phyloP scores from a whole-genome alignment of 1,140 invertebrate species.

The Cotesia vestalis region DNA sequence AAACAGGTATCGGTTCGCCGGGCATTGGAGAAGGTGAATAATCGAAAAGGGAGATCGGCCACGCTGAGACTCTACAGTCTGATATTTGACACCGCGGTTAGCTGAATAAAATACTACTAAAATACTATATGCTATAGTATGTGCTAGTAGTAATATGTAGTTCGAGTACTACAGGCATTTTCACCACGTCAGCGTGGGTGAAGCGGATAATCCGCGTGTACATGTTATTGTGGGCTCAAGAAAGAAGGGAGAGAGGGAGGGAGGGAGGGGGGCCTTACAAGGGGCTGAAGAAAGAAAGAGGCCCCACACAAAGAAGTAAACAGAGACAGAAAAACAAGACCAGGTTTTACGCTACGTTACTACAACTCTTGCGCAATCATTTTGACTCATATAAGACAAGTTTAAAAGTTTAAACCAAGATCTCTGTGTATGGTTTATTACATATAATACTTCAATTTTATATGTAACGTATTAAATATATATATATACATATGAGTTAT shows the following conservation, averaged over 20 bases:
- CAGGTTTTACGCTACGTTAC: slow-evolving; percentile 58
- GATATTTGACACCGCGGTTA: neutral
- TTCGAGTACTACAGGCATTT: slow-evolving; percentile 53
- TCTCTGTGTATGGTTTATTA: neutral
- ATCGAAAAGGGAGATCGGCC: neutral
- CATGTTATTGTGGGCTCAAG: neutral
- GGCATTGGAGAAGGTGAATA: too few species aligned
- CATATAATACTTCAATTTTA: neutral
- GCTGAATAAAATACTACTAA: neutral
- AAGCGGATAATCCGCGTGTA: slow-evolving; percentile 37
- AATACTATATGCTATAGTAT: neutral
- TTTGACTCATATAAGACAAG: slow-evolving; percentile 20
- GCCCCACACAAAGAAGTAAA: slow-evolving; percentile 23
- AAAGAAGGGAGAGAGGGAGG: slow-evolving; percentile 21
- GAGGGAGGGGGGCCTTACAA: neutral
- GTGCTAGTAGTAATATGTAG: neutral
- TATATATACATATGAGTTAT: neutral
- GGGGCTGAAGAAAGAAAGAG: slow-evolving; percentile 19
- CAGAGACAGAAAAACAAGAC: slow-evolving; percentile 28
- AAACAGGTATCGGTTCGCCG: neutral
- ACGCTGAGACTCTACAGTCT: neutral
- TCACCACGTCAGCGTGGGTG: slow-evolving; percentile 63
- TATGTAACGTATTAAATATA: too few species aligned
- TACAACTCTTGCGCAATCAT: slow-evolving; percentile 42
- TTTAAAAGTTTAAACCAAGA: slow-evolving; percentile 4